Evolutionary conservation across 1,140 invertebrate species (phyloP), one percentile per base, ranked within the genome.

Genomic region (Goniozus legneri): DNA sequence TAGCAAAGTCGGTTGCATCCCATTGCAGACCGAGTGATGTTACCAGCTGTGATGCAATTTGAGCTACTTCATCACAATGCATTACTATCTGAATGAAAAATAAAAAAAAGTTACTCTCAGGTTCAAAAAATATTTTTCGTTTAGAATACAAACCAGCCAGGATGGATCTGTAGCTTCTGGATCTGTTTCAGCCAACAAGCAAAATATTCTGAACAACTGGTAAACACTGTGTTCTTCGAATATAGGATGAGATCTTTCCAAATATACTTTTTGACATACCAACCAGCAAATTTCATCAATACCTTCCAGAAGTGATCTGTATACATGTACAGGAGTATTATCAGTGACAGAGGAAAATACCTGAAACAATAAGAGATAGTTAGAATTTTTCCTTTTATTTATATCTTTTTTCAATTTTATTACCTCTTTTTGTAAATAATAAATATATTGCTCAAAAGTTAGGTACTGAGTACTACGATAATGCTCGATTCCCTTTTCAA

Each of bases 201-300:
- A 91, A 69, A 88, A 91, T 50, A 91, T 83, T 53, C 86, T 76
- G 68, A 89, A 91, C 36, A 91, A 71, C 60, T 88, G 82, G 63
- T 85, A 89, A 2, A 87, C 77, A 32, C 82, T 84, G 18, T 81
- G 76, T 50, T 86, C 82, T 14, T 76, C 68, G 47, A 88, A 82
- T 7, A 83, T 62, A 2, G 78, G 71, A 53, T 81, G 76, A 31
- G 82, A 77, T 46, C 82, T 69, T 2, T 75, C 61, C 6, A 84
- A 53, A 50, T 81, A 84, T 21, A 77, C 77, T 62, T 82, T 84
- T 20, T 81, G 79, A 60, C 86, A 90, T 1, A 91, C 79, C 33
- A 88, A 69, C 89, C 89, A 91, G 63, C 87, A 89, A 2, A 87
- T 82, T 70, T 86, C 77, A 50, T 83, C 79, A 24, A 83, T 62